Percentiles rank a stretch among this genome's conserved stretches.
These are phyloP conservation scores for Conus betulinus DNA, from an alignment of 1,140 invertebrate species.

Conservation along the genomic window DNA sequence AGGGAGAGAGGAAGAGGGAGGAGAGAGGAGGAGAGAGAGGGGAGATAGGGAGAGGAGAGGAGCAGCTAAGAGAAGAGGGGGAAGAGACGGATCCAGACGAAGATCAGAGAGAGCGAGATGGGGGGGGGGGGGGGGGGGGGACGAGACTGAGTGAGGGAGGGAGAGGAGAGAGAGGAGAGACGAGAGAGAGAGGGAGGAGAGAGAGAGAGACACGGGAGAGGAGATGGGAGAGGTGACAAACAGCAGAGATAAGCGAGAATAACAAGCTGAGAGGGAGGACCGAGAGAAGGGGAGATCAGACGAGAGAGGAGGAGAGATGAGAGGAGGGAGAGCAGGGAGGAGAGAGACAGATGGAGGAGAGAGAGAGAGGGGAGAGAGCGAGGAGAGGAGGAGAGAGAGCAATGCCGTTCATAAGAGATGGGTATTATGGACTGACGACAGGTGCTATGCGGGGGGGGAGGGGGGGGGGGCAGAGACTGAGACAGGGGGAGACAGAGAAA, in stretches of 20 bases:
- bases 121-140: no score
- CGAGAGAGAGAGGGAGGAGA: neutral
- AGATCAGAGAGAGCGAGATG: no score
- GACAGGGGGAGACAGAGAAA: no score
- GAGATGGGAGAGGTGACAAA: no score
- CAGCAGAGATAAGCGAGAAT: neutral
- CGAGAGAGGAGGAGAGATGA: neutral
- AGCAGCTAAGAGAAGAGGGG: neutral
- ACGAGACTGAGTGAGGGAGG: conserved; percentile 9
- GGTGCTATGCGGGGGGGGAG: no score
- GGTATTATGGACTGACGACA: no score
- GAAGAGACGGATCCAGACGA: neutral
- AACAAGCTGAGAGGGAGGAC: no score
- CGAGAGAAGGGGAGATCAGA: neutral
- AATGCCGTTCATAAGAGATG: no score
- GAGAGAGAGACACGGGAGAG: no score
- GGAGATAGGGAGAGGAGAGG: neutral
- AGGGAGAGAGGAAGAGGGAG: neutral
- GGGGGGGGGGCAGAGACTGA: no score
- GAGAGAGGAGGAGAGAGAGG: neutral
- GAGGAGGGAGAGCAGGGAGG: neutral
- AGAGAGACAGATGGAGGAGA: neutral
- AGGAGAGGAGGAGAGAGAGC: no score
- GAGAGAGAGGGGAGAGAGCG: neutral
- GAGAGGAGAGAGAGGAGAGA: neutral